Evolutionary conservation across 53 echinoderm and acorn worm genomes (phyloP), one percentile per base, ranked within the genome.

Genomic region (Holothuria scabra): DNA sequence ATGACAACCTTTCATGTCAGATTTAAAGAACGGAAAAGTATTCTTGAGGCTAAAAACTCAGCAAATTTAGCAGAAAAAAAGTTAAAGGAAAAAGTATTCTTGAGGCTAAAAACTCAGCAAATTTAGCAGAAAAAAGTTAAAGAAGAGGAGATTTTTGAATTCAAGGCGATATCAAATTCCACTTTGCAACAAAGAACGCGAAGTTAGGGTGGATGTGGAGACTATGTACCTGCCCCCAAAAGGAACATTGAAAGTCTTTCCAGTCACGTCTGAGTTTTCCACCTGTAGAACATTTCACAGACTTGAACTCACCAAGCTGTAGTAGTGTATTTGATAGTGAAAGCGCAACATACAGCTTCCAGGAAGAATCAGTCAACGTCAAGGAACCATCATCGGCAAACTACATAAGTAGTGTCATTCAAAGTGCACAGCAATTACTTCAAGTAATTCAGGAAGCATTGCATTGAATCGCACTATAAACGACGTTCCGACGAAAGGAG

Each of bases 301-400:
- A 69, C 69, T 69, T 69, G 22, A 10, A 20, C 69, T 69, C 69
- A 69, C 35, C 69, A 69, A 26, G 66, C 32, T n/a, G n/a, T n/a
- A 69, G 69, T 69, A 69, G 69, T 44, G 35, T 69, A 37, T 69
- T 37, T 32, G 44, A 44, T 44, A 69, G 69, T 69, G 69, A 68
- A 68, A 34, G 37, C 16, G 5, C 44, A 44, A 44, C 44, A 44
- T 68, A 35, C 35, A 34, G 69, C 37, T 68, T 68, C 34, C 69
- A 68, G 21, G 44, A 68, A 34, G 68, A 12, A 18, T 37, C 68
- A 60, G 26, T 60, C n/a, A 44, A 44, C 10, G n/a, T 66, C 12
- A n/a, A 5, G 28, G 66, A 67, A 30, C 67, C 67, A 67, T 19
- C 26, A 29, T 31, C 67, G 0, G 31, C 28, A 67, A 67, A 67